Evolutionary conservation across 2,888 invertebrate genomes (phyloP).

Genomic region (Patella depressa): DNA sequence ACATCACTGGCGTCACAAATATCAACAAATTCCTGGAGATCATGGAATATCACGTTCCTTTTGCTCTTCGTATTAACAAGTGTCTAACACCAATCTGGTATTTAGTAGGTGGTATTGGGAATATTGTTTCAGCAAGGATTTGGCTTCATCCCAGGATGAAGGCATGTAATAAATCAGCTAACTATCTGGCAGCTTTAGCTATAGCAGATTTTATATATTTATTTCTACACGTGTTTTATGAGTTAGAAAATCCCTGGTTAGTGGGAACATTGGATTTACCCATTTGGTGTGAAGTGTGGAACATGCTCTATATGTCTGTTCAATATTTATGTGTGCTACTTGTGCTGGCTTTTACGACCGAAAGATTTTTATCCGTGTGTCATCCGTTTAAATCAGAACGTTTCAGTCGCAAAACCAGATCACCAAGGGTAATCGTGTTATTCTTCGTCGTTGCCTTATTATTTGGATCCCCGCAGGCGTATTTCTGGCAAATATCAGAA

Average conservation of each 20-base stretch:
- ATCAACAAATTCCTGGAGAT: constrained; percentile 11
- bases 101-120: constrained; percentile 60
- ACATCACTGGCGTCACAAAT: constrained; percentile 13
- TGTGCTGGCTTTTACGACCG: constrained; percentile 65
- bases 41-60: constrained; percentile 41
- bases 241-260: constrained; percentile 62
- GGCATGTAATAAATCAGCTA: constrained; percentile 60
- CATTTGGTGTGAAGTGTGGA: constrained; percentile 57
- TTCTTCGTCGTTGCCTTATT: constrained; percentile 43
- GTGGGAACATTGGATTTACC: constrained; percentile 43
- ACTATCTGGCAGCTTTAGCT: constrained; percentile 62
- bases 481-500: constrained; percentile 55
- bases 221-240: constrained; percentile 59
- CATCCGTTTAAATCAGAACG: constrained; percentile 57
- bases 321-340: constrained; percentile 64
- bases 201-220: constrained; percentile 58
- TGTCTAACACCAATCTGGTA: constrained; percentile 62
- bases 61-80: constrained; percentile 55
- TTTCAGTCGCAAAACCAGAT: constrained; percentile 55
- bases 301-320: constrained; percentile 54
- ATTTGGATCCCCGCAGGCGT: constrained; percentile 54
- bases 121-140: constrained; percentile 56
- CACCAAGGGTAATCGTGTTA: constrained; percentile 51
- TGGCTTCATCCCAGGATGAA: constrained; percentile 60
- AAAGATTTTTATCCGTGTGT: constrained; percentile 60